Conservation (phyloP, 2,113 vertebrate species). For the Sylvietta virens region DNA sequence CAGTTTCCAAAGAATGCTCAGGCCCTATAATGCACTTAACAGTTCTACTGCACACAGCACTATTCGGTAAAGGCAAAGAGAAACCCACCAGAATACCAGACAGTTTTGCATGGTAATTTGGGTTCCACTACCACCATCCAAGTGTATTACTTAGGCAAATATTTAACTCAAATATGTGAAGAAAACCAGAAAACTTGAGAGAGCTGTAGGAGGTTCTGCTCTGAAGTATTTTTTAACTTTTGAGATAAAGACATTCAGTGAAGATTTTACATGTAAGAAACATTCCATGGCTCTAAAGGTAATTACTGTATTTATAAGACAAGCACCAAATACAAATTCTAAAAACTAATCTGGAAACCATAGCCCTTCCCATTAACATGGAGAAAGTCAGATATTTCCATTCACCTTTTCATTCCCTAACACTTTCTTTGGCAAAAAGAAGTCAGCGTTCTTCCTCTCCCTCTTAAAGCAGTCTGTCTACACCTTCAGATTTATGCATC, state of each 20-base stretch:
- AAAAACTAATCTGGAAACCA: not conserved
- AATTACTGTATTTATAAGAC: not conserved
- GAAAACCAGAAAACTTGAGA: not conserved
- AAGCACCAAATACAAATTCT: not conserved
- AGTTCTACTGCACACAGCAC: not conserved
- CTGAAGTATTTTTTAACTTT: not conserved
- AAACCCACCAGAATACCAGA: not conserved
- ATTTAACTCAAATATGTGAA: not conserved
- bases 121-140: not conserved
- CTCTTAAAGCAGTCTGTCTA: not conserved
- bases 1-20: not conserved
- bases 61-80: accelerated
- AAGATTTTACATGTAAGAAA: not conserved
- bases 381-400: not conserved
- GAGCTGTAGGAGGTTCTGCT: not conserved
- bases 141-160: not conserved
- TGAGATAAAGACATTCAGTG: not conserved
- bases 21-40: not conserved
- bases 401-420: not conserved
- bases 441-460: not conserved
- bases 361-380: not conserved
- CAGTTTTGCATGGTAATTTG: not conserved
- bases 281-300: not conserved
- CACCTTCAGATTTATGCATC: not conserved
- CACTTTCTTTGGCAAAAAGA: not conserved